These are phyloP conservation scores for Motacilla tschutschensis DNA, from an alignment of 2,113 vertebrate species.

Conservation along the genomic window DNA sequence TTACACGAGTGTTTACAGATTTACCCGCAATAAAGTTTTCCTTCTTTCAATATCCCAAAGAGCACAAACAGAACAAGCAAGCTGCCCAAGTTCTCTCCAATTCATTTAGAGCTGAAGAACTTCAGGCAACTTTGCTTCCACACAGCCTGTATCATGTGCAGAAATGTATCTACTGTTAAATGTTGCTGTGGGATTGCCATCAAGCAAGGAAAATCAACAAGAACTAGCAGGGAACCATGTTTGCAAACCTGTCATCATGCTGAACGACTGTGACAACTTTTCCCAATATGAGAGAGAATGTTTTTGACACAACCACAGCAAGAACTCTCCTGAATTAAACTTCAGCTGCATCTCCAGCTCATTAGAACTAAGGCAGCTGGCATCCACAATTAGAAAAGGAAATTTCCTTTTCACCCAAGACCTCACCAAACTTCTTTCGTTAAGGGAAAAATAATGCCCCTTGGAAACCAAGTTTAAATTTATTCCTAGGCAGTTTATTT, in stretches of 20 bases:
- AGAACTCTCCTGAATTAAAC: conserved; percentile 15
- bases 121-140: background rate
- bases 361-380: conserved; percentile 19
- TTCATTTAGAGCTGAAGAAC: background rate
- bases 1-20: background rate
- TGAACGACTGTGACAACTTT: background rate
- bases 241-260: background rate
- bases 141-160: background rate
- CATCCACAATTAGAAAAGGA: conserved; percentile 33
- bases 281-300: background rate
- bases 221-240: background rate
- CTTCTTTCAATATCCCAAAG: background rate
- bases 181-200: background rate
- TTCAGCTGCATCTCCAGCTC: conserved; percentile 9
- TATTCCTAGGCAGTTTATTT: background rate
- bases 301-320: conserved; percentile 27
- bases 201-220: background rate
- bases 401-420: background rate
- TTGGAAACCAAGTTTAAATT: background rate
- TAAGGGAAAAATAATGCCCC: background rate
- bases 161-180: background rate
- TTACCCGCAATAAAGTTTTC: background rate
- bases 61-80: background rate
- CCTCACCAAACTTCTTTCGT: background rate
- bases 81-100: background rate